These are phyloP conservation scores for Nemurella pictetii DNA, from an alignment of 2,888 invertebrate species.

Conservation along the genomic window DNA sequence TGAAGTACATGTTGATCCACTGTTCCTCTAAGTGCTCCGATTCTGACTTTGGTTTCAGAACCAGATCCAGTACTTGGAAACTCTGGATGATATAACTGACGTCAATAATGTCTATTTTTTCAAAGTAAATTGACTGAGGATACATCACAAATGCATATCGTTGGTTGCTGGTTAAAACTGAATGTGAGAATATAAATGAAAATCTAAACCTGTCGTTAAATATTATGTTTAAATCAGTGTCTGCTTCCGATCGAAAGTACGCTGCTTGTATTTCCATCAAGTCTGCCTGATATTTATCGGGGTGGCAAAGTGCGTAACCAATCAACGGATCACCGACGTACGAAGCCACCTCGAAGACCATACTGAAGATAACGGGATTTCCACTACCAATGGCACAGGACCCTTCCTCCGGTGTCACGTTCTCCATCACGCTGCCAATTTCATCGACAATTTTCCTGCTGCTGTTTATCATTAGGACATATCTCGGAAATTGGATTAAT, in stretches of 20 bases:
- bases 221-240: not conserved
- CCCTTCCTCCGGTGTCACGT: not conserved
- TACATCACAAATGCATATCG: not conserved
- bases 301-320: not conserved
- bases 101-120: not conserved
- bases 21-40: not conserved
- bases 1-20: not conserved
- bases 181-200: not conserved
- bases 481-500: not conserved
- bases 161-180: not conserved
- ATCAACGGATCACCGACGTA: not conserved
- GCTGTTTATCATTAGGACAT: not conserved
- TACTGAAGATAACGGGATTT: not conserved
- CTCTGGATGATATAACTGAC: not conserved
- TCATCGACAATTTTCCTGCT: not conserved
- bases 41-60: not conserved
- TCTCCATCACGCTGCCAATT: not conserved
- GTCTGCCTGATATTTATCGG: not conserved
- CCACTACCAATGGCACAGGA: not conserved
- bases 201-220: not conserved
- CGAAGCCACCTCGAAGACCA: not conserved
- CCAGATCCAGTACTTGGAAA: not conserved
- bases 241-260: not conserved
- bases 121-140: not conserved
- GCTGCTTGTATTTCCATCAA: no score